Conservation (phyloP, 2,888 invertebrate genomes). For the Phasia obesa region DNA sequence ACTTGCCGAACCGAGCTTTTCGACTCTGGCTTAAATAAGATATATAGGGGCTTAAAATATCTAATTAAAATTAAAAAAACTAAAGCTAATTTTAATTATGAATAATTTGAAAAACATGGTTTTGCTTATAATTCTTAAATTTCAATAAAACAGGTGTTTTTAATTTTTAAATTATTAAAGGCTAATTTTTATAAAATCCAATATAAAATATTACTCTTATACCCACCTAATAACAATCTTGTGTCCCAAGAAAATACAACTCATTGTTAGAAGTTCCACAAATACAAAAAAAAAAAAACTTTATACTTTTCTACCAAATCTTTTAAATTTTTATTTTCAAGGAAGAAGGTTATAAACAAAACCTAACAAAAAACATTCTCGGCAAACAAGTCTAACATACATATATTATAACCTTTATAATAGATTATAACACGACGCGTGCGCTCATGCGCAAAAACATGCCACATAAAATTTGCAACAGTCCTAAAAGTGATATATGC, state of each 20-base stretch:
- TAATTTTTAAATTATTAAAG: no score
- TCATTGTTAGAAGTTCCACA: slow-evolving; percentile 27
- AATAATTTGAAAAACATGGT: no score
- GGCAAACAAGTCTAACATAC: slow-evolving; percentile 31
- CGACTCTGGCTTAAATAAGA: no score
- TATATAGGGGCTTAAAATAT: no score
- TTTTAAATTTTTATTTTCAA: slow-evolving; percentile 25
- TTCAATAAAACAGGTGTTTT: no score
- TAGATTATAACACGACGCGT: slow-evolving; percentile 66
- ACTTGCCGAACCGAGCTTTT: no score
- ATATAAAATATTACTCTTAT: slow-evolving; percentile 3
- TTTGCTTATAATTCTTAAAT: no score
- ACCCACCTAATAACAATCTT: slow-evolving; percentile 38
- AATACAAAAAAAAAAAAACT: neutral
- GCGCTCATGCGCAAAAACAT: slow-evolving; percentile 67
- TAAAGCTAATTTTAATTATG: no score
- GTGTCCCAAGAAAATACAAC: slow-evolving; percentile 39
- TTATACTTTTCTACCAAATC: slow-evolving; percentile 1
- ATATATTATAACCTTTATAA: slow-evolving; percentile 57
- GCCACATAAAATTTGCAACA: slow-evolving; percentile 57
- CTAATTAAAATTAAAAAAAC: no score
- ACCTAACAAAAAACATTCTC: neutral
- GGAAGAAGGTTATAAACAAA: slow-evolving; percentile 55
- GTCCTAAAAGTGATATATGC: slow-evolving; percentile 51
- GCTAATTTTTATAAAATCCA: no score